A percentile compares a stretch with the other conserved stretches of the same genome.
phyloP scores from a whole-genome alignment of 2,888 invertebrate species.

The Troides oblongomaculatus region DNA sequence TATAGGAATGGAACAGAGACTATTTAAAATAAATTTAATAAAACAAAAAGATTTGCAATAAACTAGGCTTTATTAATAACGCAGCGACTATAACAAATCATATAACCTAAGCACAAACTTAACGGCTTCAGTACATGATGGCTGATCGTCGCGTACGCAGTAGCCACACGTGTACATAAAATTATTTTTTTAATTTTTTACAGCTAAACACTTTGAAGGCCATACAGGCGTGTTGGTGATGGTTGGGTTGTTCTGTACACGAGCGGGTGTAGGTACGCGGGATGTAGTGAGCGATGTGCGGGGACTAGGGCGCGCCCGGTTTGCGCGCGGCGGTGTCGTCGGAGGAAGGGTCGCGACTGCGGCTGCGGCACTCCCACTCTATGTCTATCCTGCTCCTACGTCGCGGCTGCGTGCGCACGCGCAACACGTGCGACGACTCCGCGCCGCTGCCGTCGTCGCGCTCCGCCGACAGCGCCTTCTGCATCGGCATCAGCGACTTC shows the following conservation, averaged over 20 bases:
- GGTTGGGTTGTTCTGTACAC: too few relatives aligned
- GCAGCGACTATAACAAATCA: not conserved
- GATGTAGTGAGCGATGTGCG: too few relatives aligned
- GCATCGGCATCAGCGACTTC: not conserved
- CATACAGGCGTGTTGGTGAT: too few relatives aligned
- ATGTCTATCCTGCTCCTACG: conserved; percentile 35
- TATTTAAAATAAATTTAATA: too few relatives aligned
- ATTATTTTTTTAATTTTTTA: too few relatives aligned
- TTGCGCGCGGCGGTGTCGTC: conserved; percentile 36
- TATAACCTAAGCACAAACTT: conserved; percentile 34
- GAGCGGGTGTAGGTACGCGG: too few relatives aligned
- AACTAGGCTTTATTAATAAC: conserved; percentile 1
- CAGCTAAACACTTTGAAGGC: too few relatives aligned
- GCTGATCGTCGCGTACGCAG: too few relatives aligned
- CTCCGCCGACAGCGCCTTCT: conserved; percentile 16
- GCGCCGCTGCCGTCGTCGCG: conserved; percentile 35
- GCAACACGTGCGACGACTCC: conserved; percentile 39
- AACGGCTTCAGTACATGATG: conserved; percentile 29
- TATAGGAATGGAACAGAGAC: too few relatives aligned
- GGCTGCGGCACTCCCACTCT: conserved; percentile 32
- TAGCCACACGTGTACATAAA: too few relatives aligned
- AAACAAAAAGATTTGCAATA: not conserved
- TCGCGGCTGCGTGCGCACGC: conserved; percentile 51
- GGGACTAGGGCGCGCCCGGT: too few relatives aligned
- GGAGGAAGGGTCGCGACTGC: conserved; percentile 29